A percentile compares a stretch with the other conserved stretches of the same genome.
phyloP scores from a whole-genome alignment of 2,888 invertebrate species.

The Pelosia muscerda region DNA sequence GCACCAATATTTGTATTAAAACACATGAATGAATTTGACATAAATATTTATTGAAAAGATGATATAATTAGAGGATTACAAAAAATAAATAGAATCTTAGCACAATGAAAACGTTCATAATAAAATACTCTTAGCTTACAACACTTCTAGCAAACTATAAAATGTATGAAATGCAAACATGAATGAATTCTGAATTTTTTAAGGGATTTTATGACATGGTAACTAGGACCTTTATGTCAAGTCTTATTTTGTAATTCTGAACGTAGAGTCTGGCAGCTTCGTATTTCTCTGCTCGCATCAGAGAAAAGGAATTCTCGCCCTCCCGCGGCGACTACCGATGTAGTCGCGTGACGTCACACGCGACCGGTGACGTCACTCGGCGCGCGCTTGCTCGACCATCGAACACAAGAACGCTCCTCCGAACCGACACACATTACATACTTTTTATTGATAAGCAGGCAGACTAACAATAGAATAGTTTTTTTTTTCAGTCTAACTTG shows the following conservation, averaged over 20 bases:
- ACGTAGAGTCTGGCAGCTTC: constrained; percentile 71
- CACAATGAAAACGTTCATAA: constrained; percentile 51
- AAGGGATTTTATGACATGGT: too few relatives aligned
- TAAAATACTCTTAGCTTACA: constrained; percentile 56
- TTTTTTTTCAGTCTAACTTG: constrained; percentile 57
- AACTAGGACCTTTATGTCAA: too few relatives aligned
- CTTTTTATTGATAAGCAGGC: constrained; percentile 7
- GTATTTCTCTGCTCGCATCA: constrained; percentile 81
- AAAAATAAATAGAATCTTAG: constrained; percentile 78
- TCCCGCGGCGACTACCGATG: constrained; percentile 48
- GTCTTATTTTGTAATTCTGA: too few relatives aligned
- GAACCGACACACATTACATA: constrained; percentile 40
- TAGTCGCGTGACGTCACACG: constrained; percentile 30
- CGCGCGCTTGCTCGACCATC: constrained; percentile 52
- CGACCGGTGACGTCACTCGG: constrained; percentile 8
- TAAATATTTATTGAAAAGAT: constrained; percentile 71
- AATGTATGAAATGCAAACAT: constrained; percentile 49
- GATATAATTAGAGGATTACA: constrained; percentile 64
- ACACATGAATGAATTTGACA: constrained; percentile 46
- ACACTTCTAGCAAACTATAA: constrained; percentile 45
- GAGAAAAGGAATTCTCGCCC: constrained; percentile 81
- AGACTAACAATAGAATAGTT: constrained; percentile 6
- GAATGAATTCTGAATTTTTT: constrained; percentile 32
- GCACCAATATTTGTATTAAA: not conserved
- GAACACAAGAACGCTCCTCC: constrained; percentile 50